Evolutionary conservation across 1,140 invertebrate species (phyloP).

Genomic region (Glossosoma conforme): DNA sequence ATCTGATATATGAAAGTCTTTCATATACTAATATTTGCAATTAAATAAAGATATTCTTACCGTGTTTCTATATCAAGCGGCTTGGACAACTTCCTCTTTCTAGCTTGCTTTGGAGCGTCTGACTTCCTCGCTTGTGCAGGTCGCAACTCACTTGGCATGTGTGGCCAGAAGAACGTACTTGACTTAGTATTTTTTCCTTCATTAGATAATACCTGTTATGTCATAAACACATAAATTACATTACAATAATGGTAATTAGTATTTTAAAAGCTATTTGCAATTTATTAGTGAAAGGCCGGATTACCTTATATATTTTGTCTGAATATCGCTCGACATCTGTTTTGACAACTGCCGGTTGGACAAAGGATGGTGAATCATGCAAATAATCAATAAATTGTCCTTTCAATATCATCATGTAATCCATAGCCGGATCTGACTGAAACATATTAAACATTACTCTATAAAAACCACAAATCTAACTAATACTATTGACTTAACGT

Average conservation of each 20-base stretch:
- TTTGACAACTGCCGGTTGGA: constrained; percentile 38
- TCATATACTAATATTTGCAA: no score
- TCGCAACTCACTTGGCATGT: constrained; percentile 44
- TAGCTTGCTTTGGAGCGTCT: constrained; percentile 7
- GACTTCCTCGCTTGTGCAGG: constrained; percentile 32
- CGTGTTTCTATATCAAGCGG: constrained; percentile 35
- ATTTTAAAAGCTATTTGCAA: no score
- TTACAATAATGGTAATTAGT: no score
- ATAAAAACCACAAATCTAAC: no score
- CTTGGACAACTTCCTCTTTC: constrained; percentile 44
- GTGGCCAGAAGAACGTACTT: constrained; percentile 41
- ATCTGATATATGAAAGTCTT: no score
- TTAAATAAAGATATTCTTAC: constrained; percentile 6
- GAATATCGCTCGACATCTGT: constrained; percentile 48
- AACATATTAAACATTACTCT: no score
- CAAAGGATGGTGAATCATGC: constrained; percentile 46
- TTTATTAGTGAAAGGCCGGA: no score
- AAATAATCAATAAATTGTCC: constrained; percentile 48
- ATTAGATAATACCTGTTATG: constrained; percentile 36
- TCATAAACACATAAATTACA: constrained; percentile 2
- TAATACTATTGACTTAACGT: neutral
- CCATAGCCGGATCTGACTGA: constrained; percentile 41
- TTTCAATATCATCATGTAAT: constrained; percentile 49
- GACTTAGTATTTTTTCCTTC: constrained; percentile 41
- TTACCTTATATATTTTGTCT: constrained; percentile 47